Conservation (phyloP, 2,113 vertebrate genomes). For the Psammodynastes pulverulentus region DNA sequence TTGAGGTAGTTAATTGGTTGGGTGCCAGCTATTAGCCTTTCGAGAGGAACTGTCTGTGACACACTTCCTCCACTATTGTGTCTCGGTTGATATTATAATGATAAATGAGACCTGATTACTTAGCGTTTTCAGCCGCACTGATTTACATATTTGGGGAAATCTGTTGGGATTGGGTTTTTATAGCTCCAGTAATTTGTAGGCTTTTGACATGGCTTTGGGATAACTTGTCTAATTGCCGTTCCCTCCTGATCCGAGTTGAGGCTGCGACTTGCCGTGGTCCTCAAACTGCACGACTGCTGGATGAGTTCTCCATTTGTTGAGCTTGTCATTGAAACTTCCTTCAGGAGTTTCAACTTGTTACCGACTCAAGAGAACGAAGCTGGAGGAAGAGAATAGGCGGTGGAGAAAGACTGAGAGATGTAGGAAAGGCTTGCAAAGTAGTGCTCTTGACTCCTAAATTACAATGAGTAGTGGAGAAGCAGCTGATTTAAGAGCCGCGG, state of each 20-base stretch:
- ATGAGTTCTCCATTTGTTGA: constrained; percentile 48
- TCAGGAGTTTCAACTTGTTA: constrained; percentile 23
- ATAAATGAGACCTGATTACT: constrained; percentile 74
- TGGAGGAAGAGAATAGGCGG: neutral
- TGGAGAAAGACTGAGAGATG: constrained; percentile 18
- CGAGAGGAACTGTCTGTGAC: constrained; percentile 58
- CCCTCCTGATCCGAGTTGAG: constrained; percentile 60
- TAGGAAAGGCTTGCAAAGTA: constrained; percentile 49
- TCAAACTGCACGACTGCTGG: constrained; percentile 51
- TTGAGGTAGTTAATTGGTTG: constrained; percentile 60
- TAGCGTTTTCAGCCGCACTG: constrained; percentile 71
- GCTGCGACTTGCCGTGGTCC: constrained; percentile 52
- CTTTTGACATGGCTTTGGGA: constrained; percentile 69
- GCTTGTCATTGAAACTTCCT: constrained; percentile 55
- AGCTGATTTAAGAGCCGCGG: neutral
- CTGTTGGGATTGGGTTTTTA: constrained; percentile 67
- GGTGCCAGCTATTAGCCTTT: constrained; percentile 62
- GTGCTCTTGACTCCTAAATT: constrained; percentile 11
- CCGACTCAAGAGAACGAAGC: constrained; percentile 5
- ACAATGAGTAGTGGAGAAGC: neutral
- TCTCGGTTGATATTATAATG: constrained; percentile 70
- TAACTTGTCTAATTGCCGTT: constrained; percentile 62
- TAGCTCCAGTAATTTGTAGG: constrained; percentile 61
- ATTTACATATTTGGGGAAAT: constrained; percentile 76
- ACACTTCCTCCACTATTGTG: constrained; percentile 55